Evolutionary conservation across 2,113 vertebrate species (phyloP), one percentile per base, ranked within the genome.

Genomic region (Corydoras maculifer): DNA sequence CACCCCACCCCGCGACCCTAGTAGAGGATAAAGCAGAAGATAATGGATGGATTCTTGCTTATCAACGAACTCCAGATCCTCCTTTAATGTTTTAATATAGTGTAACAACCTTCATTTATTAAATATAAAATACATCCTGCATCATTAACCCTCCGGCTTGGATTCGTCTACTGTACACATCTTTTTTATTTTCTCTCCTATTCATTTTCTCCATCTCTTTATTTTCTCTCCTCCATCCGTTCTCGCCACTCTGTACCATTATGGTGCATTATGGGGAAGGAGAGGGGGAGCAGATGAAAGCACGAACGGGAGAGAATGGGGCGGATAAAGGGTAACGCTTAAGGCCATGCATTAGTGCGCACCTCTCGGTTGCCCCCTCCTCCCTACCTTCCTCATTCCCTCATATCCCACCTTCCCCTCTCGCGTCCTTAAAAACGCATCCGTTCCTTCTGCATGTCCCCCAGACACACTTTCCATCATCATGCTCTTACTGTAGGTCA

Each of bases 331-430:
- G 25, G 31, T 51, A 72, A 55, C 51, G 72, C 75, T 80, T 15
- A 7, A 75, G 75, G 78, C 77, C 50, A 78, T 75, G 75, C 71
- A 77, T 82, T 80, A 84, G 78, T 73, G 72, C 78, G 43, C 74
- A 72, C 74, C 66, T 73, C 58, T 31, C 14, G 63, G 66, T 58
- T 54, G 31, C 61, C 57, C 58, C n/a, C 32, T 31, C 49, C 54
- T 11, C 48, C 9, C 58, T 5, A 31, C 49, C 48, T 15, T 57
- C 51, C 18, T 60, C 61, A 29, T 35, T 43, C 4, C 55, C 29
- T 51, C 50, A 63, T 32, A 29, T 51, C 43, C 4, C 49, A 8
- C 13, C 9, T n/a, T 68, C 25, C 50, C 32, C 10, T 25, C 14
- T 12, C 25, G 14, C 14, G 13, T 30, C 53, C 12, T 12, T 55